phyloP scores from a whole-genome alignment of 2,113 vertebrate genomes.

The Cromileptes altivelis region DNA sequence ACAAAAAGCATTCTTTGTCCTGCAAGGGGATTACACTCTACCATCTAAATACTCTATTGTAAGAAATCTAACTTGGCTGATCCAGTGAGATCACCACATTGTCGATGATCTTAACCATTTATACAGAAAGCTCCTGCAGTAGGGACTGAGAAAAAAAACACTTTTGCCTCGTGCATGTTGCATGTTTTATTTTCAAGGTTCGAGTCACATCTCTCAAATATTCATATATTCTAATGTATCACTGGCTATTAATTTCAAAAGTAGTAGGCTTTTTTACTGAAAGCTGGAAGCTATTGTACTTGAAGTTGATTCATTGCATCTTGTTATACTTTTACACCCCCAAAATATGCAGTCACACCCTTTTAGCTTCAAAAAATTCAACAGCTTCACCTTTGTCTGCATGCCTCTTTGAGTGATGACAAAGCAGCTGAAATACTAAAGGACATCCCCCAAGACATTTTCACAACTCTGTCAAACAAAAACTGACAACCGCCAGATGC shows the following conservation, averaged over 20 bases:
- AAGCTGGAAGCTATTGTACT: conserved; percentile 5
- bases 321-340: conserved; percentile 5
- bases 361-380: not conserved
- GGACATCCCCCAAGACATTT: not conserved
- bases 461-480: not conserved
- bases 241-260: conserved; percentile 25
- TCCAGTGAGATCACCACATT: not conserved
- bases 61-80: not conserved
- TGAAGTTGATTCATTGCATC: conserved; percentile 32
- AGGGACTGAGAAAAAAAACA: not conserved
- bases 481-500: not conserved
- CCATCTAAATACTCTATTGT: not conserved
- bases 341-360: conserved; percentile 1
- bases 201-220: conserved; percentile 15
- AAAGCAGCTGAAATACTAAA: conserved; percentile 7
- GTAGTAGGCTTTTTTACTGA: not conserved
- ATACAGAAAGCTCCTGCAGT: not conserved
- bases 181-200: conserved; percentile 23
- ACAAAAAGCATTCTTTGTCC: not conserved
- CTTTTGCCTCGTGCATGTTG: not conserved
- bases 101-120: not conserved
- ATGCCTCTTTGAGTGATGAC: not conserved
- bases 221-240: conserved; percentile 18
- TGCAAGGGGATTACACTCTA: not conserved
- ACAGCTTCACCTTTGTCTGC: not conserved